Conservation (phyloP, 1,140 invertebrate genomes). For the Dryas iulia region DNA sequence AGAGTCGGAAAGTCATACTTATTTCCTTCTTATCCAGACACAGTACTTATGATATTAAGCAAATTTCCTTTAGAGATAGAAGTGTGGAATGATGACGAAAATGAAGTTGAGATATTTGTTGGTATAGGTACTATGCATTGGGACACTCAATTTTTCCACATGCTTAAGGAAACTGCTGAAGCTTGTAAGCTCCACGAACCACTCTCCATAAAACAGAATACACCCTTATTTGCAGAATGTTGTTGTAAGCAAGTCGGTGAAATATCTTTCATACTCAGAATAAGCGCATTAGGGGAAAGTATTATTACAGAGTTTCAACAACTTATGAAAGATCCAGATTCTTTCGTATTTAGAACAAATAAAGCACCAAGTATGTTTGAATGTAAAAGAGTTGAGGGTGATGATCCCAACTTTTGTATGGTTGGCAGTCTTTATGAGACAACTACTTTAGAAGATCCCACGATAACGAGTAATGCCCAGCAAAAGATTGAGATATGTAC, state of each 20-base stretch:
- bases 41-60: slow-evolving; percentile 57
- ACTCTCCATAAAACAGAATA: slow-evolving; percentile 56
- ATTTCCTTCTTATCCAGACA: slow-evolving; percentile 71
- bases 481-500: slow-evolving; percentile 68
- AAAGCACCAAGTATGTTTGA: slow-evolving; percentile 71
- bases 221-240: slow-evolving; percentile 57
- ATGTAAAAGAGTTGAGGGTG: slow-evolving; percentile 64
- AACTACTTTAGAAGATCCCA: slow-evolving; percentile 66
- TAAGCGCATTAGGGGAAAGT: slow-evolving; percentile 63
- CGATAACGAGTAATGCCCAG: slow-evolving; percentile 44
- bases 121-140: slow-evolving; percentile 68
- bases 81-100: slow-evolving; percentile 70
- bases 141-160: slow-evolving; percentile 65
- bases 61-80: slow-evolving; percentile 71
- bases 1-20: slow-evolving; percentile 71
- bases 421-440: slow-evolving; percentile 71
- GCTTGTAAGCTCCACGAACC: slow-evolving; percentile 56
- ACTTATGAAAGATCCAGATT: slow-evolving; percentile 62
- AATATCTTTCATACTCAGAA: slow-evolving; percentile 60
- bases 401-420: slow-evolving; percentile 70
- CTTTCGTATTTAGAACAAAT: slow-evolving; percentile 71
- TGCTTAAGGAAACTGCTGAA: slow-evolving; percentile 62
- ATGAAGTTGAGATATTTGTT: slow-evolving; percentile 64
- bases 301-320: slow-evolving; percentile 75
- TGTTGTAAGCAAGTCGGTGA: slow-evolving; percentile 61